phyloP scores from a whole-genome alignment of 2,797 vertebrate genomes.

The Hybognathus amarus region DNA sequence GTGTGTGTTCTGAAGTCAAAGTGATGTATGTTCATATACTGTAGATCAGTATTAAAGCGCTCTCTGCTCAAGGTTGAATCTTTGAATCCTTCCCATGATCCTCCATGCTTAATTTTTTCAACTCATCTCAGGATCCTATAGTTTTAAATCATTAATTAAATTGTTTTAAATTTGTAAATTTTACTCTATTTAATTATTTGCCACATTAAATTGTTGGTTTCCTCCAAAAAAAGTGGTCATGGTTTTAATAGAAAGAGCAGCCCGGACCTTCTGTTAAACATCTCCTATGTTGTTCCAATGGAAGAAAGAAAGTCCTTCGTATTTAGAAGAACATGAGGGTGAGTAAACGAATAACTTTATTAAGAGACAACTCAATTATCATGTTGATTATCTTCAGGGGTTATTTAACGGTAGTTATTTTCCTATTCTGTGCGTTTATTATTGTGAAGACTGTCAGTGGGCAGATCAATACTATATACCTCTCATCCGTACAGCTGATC shows the following conservation, averaged over 20 bases:
- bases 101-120: no score
- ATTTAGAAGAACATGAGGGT: background rate
- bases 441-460: constrained; percentile 1
- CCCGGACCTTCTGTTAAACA: background rate
- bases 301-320: background rate
- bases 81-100: background rate
- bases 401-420: constrained; percentile 2
- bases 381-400: background rate
- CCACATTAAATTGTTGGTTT: background rate
- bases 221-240: no score
- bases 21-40: constrained; percentile 23
- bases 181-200: background rate
- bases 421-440: constrained; percentile 19
- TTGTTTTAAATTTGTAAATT: background rate
- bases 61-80: constrained; percentile 2
- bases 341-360: background rate
- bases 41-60: constrained; percentile 42
- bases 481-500: constrained; percentile 14
- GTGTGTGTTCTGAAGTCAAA: constrained; percentile 4
- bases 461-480: constrained; percentile 26
- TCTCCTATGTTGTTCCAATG: background rate
- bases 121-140: background rate
- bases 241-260: background rate
- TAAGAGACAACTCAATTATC: constrained; percentile 38
- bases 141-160: background rate